Evolutionary conservation across 2,113 vertebrate genomes (phyloP), one percentile per base, ranked within the genome.

Genomic region (Coreoperca whiteheadi): DNA sequence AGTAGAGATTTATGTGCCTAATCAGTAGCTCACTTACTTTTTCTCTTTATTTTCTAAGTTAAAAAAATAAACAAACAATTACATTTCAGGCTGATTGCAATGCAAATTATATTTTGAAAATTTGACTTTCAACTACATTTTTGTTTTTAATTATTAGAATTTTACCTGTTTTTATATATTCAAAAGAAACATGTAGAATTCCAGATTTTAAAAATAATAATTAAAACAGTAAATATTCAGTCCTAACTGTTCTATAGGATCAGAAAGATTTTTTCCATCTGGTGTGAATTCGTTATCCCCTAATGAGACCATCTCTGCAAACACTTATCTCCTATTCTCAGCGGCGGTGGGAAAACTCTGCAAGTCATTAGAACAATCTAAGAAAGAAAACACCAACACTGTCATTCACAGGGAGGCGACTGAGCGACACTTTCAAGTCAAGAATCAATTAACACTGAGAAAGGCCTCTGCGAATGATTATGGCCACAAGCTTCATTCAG

Each of bases 361-460:
- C 48, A 56, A 83, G 65, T 87, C 81, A 87, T 89, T 83, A 88
- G 18, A 76, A 87, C 34, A 83, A 86, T 88, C 60, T n/a, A 73
- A 72, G 50, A 46, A 73, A 81, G 77, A 70, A 77, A 73, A 61
- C 64, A 80, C 30, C 39, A 61, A 82, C 43, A 79, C 53, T 41
- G 74, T 90, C 84, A 85, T 74, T 86, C 59, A 79, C 68, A 63
- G 20, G 60, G 71, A 91, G 76, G 72, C 34, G n/a, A 30, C 77
- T 51, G 68, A 60, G 46, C 69, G 16, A 72, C 86, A 73, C 88
- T 88, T 92, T 90, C 25, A 89, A 85, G 79, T 89, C 76, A 77
- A 82, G 86, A 88, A 75, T 77, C 82, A 89, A 92, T 93, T 90
- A 90, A 85, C 56, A 48, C 43, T 46, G 73, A 81, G 59, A 75